Evolutionary conservation across 1,140 invertebrate species (phyloP).

Genomic region (Lasioglossum albipes): DNA sequence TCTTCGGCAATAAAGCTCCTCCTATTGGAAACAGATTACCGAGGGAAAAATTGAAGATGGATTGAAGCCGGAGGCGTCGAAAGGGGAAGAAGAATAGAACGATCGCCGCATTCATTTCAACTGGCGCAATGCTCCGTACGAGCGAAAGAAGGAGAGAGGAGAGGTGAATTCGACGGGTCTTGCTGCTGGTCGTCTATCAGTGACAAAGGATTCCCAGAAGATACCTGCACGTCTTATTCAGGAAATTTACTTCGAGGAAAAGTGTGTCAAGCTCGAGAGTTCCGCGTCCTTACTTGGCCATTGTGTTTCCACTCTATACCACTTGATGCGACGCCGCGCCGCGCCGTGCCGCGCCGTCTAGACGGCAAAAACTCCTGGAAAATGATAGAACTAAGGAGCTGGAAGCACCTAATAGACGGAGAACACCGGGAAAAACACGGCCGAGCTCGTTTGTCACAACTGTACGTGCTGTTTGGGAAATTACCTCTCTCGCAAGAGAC

Average conservation of each 20-base stretch:
- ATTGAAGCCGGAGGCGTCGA: constrained; percentile 6
- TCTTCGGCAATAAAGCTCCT: not conserved
- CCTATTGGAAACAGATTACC: constrained; percentile 36
- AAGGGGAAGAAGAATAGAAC: constrained; percentile 3
- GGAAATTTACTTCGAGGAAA: constrained; percentile 30
- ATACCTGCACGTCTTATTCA: constrained; percentile 39
- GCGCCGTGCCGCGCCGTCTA: not conserved
- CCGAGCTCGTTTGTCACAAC: not conserved
- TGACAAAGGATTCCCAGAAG: constrained; percentile 20
- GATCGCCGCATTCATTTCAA: constrained; percentile 21
- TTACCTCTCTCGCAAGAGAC: too few relatives aligned
- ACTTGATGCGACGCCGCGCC: constrained; percentile 27
- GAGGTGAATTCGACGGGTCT: constrained; percentile 10
- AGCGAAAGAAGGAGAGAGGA: not conserved
- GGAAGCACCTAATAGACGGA: not conserved
- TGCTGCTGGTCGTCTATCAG: constrained; percentile 32
- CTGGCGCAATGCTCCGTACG: constrained; percentile 7
- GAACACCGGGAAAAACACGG: not conserved
- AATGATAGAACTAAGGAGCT: constrained; percentile 6
- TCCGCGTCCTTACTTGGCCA: constrained; percentile 12
- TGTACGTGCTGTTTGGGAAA: not conserved
- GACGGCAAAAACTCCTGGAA: constrained; percentile 19
- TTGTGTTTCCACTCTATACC: constrained; percentile 26
- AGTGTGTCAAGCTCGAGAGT: constrained; percentile 30
- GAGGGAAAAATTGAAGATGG: constrained; percentile 31